Evolutionary conservation across 1,140 invertebrate genomes (phyloP).

Genomic region (Epicauta chinensis): DNA sequence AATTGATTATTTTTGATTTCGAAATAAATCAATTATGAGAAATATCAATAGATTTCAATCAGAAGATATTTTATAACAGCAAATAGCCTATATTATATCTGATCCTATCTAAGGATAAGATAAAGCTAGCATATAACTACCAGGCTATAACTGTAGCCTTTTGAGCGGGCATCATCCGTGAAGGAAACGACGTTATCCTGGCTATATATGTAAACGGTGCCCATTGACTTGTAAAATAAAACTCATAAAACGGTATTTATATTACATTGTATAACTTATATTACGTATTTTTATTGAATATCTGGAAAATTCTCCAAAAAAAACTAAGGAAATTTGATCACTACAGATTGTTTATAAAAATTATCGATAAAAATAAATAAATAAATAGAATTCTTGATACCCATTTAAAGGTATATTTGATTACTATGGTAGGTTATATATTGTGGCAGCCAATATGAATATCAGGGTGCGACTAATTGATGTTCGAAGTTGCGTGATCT

Average conservation of each 20-base stretch:
- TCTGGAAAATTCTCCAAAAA: too few relatives aligned
- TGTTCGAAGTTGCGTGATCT: constrained; percentile 17
- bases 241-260: constrained; percentile 23
- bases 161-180: constrained; percentile 14
- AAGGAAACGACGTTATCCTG: constrained; percentile 12
- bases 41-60: too few relatives aligned
- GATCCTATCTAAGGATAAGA: constrained; percentile 14
- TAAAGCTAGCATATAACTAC: too few relatives aligned
- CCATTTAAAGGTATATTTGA: too few relatives aligned
- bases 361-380: too few relatives aligned
- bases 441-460: constrained; percentile 4
- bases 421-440: too few relatives aligned
- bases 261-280: constrained; percentile 10
- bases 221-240: constrained; percentile 21
- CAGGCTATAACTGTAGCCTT: constrained; percentile 5
- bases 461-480: constrained; percentile 15
- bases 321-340: too few relatives aligned
- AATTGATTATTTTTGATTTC: too few relatives aligned
- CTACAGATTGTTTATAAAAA: too few relatives aligned
- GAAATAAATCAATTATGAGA: too few relatives aligned
- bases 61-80: not conserved
- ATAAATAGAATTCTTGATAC: too few relatives aligned
- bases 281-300: constrained; percentile 4
- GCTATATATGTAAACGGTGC: constrained; percentile 14
- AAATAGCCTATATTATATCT: constrained; percentile 6